Percentiles rank a stretch among this genome's conserved stretches.
Conservation (phyloP, 1,140 invertebrate genomes). For the Drosophila parvula region DNA sequence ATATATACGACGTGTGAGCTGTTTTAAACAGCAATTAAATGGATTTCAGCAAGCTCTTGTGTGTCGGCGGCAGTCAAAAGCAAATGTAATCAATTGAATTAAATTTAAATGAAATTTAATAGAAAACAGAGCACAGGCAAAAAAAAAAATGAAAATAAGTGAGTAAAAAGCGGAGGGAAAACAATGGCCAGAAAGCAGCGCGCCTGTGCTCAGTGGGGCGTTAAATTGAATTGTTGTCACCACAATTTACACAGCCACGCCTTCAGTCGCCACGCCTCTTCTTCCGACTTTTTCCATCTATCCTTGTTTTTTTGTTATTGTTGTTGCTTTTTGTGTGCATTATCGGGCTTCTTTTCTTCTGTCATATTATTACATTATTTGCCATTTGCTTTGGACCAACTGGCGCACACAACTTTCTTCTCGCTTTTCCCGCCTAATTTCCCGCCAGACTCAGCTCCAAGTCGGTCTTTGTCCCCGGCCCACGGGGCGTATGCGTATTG, state of each 20-base stretch:
- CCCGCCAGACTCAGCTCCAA: conserved; percentile 10
- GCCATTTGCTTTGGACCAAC: conserved; percentile 61
- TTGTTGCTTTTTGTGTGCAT: conserved; percentile 32
- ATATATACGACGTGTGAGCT: not conserved
- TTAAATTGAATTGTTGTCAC: conserved; percentile 81
- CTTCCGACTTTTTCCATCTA: conserved; percentile 6
- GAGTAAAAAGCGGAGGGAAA: conserved; percentile 23
- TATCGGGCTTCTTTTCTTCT: conserved; percentile 45
- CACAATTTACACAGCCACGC: conserved; percentile 55
- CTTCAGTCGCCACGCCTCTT: not conserved
- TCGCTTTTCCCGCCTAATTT: conserved; percentile 39
- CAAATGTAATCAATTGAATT: conserved; percentile 47
- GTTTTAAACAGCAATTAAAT: conserved; percentile 25
- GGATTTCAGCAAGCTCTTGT: conserved; percentile 15
- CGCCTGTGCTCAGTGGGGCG: conserved; percentile 62
- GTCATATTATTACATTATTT: conserved; percentile 74
- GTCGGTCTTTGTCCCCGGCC: conserved; percentile 22
- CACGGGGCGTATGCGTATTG: conserved; percentile 53
- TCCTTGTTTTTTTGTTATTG: conserved; percentile 6
- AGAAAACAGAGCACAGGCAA: conserved; percentile 29
- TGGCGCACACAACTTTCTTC: conserved; percentile 17
- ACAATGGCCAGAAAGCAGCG: conserved; percentile 32
- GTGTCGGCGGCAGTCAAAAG: conserved; percentile 16
- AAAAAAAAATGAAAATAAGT: conserved; percentile 9
- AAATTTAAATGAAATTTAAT: conserved; percentile 49